Conservation (phyloP, 2,888 invertebrate species). For the Ptilodon capucinus region DNA sequence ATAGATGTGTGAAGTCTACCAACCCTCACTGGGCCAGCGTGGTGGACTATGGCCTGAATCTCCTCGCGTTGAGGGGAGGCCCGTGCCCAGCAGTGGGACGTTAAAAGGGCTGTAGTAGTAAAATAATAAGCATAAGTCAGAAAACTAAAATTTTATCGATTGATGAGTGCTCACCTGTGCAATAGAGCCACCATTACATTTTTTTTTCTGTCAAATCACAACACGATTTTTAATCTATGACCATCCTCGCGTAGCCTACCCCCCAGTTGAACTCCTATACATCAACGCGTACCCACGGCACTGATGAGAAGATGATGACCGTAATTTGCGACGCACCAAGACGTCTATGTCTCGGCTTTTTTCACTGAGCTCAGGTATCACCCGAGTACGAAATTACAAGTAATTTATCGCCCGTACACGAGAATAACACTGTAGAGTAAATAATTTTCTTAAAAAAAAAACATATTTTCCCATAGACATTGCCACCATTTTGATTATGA, state of each 20-base stretch:
- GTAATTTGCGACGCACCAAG: slow-evolving; percentile 82
- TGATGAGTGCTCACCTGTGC: too few species aligned
- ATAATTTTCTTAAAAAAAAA: slow-evolving; percentile 42
- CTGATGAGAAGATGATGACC: slow-evolving; percentile 83
- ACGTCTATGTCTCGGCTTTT: slow-evolving; percentile 82
- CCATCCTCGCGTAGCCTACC: slow-evolving; percentile 34
- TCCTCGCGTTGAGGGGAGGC: too few species aligned
- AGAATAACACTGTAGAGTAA: slow-evolving; percentile 56
- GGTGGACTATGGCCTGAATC: too few species aligned
- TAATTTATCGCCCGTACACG: slow-evolving; percentile 76
- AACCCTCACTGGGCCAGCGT: too few species aligned
- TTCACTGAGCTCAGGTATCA: slow-evolving; percentile 81
- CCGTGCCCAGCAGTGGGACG: too few species aligned
- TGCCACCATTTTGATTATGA: slow-evolving; percentile 31
- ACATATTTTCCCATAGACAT: slow-evolving; percentile 38
- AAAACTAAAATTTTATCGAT: too few species aligned
- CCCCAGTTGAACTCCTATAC: slow-evolving; percentile 68
- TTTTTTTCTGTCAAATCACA: too few species aligned
- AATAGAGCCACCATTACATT: too few species aligned
- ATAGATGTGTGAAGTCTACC: too few species aligned
- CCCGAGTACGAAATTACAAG: slow-evolving; percentile 79
- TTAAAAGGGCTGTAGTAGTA: too few species aligned
- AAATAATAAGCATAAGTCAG: too few species aligned
- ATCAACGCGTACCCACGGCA: slow-evolving; percentile 77
- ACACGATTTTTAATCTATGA: slow-evolving; percentile 20